Evolutionary conservation across 2,888 invertebrate species (phyloP).

Genomic region (Pycnomerus fuliginosus): DNA sequence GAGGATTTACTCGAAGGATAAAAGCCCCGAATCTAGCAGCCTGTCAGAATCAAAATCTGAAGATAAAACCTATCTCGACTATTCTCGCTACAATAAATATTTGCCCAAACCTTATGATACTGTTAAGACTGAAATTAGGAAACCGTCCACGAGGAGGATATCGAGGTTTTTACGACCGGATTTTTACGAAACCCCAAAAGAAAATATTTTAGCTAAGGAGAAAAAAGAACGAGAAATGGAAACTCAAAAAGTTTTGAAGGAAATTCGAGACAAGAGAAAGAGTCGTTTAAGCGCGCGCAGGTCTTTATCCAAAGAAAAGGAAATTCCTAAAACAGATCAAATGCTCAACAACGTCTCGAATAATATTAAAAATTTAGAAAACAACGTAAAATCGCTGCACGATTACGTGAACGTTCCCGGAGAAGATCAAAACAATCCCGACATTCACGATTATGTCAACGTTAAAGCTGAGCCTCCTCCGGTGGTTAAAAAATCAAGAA

Average conservation of each 20-base stretch:
- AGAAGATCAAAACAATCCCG: slow-evolving; percentile 5
- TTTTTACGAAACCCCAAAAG: slow-evolving; percentile 68
- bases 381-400: slow-evolving; percentile 36
- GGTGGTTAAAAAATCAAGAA: slow-evolving; percentile 44
- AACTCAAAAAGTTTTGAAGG: slow-evolving; percentile 66
- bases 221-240: slow-evolving; percentile 67
- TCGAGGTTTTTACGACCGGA: slow-evolving; percentile 77
- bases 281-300: slow-evolving; percentile 43
- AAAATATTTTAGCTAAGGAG: slow-evolving; percentile 64
- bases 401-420: slow-evolving; percentile 41
- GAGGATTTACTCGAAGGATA: slow-evolving; percentile 30
- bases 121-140: slow-evolving; percentile 41
- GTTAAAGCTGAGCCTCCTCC: slow-evolving; percentile 28
- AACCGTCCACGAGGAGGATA: slow-evolving; percentile 56
- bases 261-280: slow-evolving; percentile 64
- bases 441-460: slow-evolving; percentile 41
- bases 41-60: too few species aligned
- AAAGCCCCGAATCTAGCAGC: slow-evolving; percentile 47
- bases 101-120: slow-evolving; percentile 25
- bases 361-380: slow-evolving; percentile 46
- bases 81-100: slow-evolving; percentile 36
- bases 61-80: slow-evolving; percentile 41
- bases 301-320: slow-evolving; percentile 41
- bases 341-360: slow-evolving; percentile 42
- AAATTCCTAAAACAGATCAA: slow-evolving; percentile 29